Conservation (phyloP, 1,140 invertebrate species). For the Zaprionus capensis region DNA sequence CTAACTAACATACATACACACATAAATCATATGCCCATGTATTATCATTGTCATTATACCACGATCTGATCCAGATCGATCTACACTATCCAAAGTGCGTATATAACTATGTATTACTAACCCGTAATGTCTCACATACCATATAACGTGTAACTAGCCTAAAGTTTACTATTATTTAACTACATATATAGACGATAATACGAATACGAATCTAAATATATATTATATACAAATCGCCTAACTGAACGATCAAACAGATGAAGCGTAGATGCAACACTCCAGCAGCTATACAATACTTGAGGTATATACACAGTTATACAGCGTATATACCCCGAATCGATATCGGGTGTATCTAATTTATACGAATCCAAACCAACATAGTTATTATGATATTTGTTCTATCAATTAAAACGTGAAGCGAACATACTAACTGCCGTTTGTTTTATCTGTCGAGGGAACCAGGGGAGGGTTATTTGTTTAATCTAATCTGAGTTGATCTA, state of each 20-base stretch:
- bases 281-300: constrained; percentile 43
- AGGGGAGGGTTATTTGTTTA: not conserved
- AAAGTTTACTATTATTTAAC: constrained; percentile 67
- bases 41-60: constrained; percentile 18
- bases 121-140: constrained; percentile 31
- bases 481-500: not conserved
- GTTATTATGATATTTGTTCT: constrained; percentile 69
- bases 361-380: constrained; percentile 54
- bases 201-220: constrained; percentile 17
- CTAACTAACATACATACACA: constrained; percentile 12
- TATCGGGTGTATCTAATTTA: constrained; percentile 61
- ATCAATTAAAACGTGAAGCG: constrained; percentile 61
- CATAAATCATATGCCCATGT: constrained; percentile 42
- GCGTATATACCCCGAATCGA: constrained; percentile 38
- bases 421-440: constrained; percentile 8
- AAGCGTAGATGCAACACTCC: not conserved
- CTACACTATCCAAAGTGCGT: constrained; percentile 41
- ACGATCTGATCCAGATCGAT: constrained; percentile 8
- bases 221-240: not conserved
- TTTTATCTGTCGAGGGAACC: not conserved
- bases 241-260: constrained; percentile 27
- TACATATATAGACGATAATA: constrained; percentile 43
- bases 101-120: constrained; percentile 20
- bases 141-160: constrained; percentile 42
- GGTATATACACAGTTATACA: constrained; percentile 24